Conservation (phyloP, 1,140 invertebrate genomes). For the Brachionus manjavacas region DNA sequence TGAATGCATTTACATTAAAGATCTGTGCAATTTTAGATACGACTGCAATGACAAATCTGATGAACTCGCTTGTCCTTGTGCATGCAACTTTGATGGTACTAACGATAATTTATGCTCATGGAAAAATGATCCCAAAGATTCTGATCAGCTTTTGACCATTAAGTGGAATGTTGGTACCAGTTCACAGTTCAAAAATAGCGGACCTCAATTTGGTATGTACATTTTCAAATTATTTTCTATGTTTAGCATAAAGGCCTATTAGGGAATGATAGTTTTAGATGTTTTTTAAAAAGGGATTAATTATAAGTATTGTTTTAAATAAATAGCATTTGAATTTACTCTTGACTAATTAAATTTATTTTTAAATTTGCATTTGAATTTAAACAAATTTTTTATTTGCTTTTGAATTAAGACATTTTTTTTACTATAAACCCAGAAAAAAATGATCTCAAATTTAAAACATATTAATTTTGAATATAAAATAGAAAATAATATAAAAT, state of each 20-base stretch:
- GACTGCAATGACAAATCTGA: conserved; percentile 51
- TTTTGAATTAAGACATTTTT: too few relatives aligned
- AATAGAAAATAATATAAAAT: too few relatives aligned
- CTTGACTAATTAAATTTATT: too few relatives aligned
- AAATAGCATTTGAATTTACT: too few relatives aligned
- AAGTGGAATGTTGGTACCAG: not conserved
- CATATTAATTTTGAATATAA: too few relatives aligned
- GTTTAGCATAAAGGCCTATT: not conserved
- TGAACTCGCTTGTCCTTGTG: conserved; percentile 48
- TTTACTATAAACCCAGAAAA: too few relatives aligned
- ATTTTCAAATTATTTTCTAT: not conserved
- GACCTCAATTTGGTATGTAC: not conserved
- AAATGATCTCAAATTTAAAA: too few relatives aligned
- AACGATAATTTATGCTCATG: not conserved
- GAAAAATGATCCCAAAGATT: not conserved
- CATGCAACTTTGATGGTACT: conserved; percentile 35
- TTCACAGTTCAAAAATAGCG: not conserved
- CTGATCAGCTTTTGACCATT: not conserved
- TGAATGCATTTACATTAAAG: conserved; percentile 45
- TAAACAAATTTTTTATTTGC: too few relatives aligned
- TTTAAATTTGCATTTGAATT: too few relatives aligned
- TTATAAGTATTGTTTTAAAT: too few relatives aligned
- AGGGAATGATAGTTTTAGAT: too few relatives aligned
- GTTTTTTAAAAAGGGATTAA: too few relatives aligned
- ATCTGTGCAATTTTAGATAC: conserved; percentile 51